phyloP scores from a whole-genome alignment of 2,888 invertebrate species.

The Nudaria mundana region DNA sequence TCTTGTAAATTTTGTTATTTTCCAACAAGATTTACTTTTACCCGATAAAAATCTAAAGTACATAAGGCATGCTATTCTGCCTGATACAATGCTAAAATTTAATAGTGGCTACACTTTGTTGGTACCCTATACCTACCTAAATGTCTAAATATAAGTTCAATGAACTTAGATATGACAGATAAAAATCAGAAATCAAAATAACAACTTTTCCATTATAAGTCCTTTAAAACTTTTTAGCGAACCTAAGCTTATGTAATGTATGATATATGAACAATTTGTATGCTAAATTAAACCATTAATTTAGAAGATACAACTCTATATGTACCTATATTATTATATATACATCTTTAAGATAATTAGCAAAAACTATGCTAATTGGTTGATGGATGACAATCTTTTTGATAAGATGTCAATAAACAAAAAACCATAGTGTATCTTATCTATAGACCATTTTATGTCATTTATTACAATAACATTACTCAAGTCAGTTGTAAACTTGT shows the following conservation, averaged over 20 bases:
- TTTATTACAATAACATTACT: slow-evolving; percentile 7
- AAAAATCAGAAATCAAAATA: background rate
- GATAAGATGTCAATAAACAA: background rate
- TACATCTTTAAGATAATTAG: background rate
- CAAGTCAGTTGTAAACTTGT: slow-evolving; percentile 3
- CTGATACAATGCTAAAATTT: too few species aligned
- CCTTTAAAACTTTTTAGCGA: background rate
- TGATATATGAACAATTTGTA: too few species aligned
- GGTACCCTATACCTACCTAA: too few species aligned
- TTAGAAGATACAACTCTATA: too few species aligned
- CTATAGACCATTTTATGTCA: background rate
- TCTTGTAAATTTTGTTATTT: too few species aligned
- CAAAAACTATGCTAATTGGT: background rate
- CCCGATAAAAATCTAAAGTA: too few species aligned
- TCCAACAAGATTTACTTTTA: too few species aligned
- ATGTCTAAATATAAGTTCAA: background rate
- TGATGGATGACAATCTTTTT: background rate
- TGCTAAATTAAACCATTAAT: background rate
- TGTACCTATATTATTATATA: too few species aligned
- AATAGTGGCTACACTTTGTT: too few species aligned
- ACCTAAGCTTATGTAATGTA: too few species aligned
- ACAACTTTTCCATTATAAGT: background rate
- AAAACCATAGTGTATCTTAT: too few species aligned
- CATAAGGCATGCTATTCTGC: too few species aligned
- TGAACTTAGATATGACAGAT: slow-evolving; percentile 1